A percentile compares a stretch with the other conserved stretches of the same genome.
These are phyloP conservation scores for Caenorhabditis sulstoni DNA, from an alignment of 2,888 invertebrate genomes.

Conservation along the genomic window DNA sequence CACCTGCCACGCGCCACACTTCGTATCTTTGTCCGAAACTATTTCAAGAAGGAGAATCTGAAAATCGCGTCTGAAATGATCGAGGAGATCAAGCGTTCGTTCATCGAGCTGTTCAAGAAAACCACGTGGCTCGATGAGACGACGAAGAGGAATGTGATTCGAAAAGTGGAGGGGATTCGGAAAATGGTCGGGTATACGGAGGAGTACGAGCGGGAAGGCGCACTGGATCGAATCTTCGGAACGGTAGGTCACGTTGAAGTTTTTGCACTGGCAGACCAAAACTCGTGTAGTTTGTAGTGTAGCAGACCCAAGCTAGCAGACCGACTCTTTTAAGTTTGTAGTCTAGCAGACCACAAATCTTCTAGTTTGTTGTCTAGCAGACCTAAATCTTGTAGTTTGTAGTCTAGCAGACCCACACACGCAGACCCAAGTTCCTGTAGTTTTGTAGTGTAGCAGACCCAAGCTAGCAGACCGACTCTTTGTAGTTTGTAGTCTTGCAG, in stretches of 20 bases:
- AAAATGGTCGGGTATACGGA: slow-evolving; percentile 5
- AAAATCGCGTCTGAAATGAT: slow-evolving; percentile 1
- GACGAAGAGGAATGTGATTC: neutral
- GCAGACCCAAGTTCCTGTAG: no score
- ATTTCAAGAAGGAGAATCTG: slow-evolving; percentile 14
- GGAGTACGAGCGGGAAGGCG: neutral
- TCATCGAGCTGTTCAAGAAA: neutral
- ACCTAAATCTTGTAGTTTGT: no score
- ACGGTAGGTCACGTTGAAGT: neutral
- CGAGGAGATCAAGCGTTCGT: neutral
- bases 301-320: no score
- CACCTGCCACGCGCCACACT: slow-evolving; percentile 25
- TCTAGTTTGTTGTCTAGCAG: no score
- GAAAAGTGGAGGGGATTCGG: neutral
- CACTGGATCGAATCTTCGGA: neutral
- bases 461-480: no score
- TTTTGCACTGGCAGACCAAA: no score
- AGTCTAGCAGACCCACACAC: no score
- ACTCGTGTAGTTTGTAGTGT: no score
- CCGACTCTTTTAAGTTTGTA: no score
- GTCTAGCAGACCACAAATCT: no score
- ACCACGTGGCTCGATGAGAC: neutral
- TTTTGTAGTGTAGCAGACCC: no score
- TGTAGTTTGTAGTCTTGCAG: no score
- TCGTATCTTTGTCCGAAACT: neutral